phyloP scores from a whole-genome alignment of 30 jellyfish, hydroid and myxozoan species.

The Cassiopea andromeda region DNA sequence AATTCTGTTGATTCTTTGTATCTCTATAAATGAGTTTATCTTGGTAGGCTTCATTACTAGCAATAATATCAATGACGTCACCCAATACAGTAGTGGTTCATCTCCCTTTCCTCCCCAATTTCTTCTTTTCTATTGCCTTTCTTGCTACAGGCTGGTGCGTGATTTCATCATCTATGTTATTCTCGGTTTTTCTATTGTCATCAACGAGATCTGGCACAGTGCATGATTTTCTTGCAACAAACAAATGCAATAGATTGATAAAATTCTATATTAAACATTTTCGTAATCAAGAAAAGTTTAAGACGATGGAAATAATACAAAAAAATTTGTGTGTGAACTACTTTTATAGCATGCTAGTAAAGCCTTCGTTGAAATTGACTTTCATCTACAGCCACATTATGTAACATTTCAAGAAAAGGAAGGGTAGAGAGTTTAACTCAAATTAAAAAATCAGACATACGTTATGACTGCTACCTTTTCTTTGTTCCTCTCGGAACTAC shows the following conservation, averaged over 20 bases:
- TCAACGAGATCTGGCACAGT: neutral
- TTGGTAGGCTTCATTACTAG: constrained; percentile 1
- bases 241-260: neutral
- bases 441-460: neutral
- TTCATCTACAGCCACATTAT: too few species aligned
- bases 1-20: constrained; percentile 27
- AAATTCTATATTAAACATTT: neutral
- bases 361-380: too few species aligned
- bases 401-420: too few species aligned
- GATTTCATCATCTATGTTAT: neutral
- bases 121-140: neutral
- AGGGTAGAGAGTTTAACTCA: too few species aligned
- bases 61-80: constrained; percentile 20
- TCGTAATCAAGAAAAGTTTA: too few species aligned
- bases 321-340: neutral
- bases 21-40: constrained; percentile 23
- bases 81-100: constrained; percentile 14
- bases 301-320: neutral
- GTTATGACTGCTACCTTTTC: neutral
- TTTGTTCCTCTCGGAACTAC: too few species aligned
- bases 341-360: neutral
- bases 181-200: neutral
- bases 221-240: neutral
- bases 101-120: constrained; percentile 23
- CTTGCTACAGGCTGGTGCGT: neutral